Percentiles rank a stretch among this genome's conserved stretches.
Evolutionary conservation across 2,888 invertebrate genomes (phyloP).

Genomic region (Latrodectus elegans): DNA sequence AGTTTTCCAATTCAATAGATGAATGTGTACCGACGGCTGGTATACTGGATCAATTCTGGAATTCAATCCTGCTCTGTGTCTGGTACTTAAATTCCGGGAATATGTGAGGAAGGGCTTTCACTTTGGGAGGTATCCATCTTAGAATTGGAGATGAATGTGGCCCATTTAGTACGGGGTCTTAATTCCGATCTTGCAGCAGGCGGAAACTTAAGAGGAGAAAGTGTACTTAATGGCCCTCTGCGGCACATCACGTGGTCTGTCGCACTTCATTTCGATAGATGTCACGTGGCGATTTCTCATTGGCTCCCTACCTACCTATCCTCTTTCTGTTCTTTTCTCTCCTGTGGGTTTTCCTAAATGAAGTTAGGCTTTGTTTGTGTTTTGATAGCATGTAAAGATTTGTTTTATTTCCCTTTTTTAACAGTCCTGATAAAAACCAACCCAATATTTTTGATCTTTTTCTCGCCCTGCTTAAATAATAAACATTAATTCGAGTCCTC

Average conservation of each 20-base stretch:
- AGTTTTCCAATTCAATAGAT: not conserved
- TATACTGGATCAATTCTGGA: not conserved
- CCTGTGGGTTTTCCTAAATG: slow-evolving; percentile 32
- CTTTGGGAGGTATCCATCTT: slow-evolving; percentile 27
- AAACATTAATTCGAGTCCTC: no score
- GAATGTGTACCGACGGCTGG: not conserved
- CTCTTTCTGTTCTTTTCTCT: slow-evolving; percentile 10
- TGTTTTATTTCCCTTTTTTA: slow-evolving; percentile 5
- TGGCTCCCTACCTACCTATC: slow-evolving; percentile 33
- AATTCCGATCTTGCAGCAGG: slow-evolving; percentile 40
- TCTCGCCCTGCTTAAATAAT: no score
- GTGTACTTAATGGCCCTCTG: slow-evolving; percentile 61
- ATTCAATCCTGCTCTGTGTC: slow-evolving; percentile 5
- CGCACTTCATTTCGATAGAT: slow-evolving; percentile 63
- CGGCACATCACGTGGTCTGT: slow-evolving; percentile 64
- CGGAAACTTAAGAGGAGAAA: slow-evolving; percentile 19
- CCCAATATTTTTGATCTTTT: no score
- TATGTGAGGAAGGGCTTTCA: not conserved
- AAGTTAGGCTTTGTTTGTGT: slow-evolving; percentile 40
- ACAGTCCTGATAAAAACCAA: no score
- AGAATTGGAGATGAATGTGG: slow-evolving; percentile 14
- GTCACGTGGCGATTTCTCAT: slow-evolving; percentile 66
- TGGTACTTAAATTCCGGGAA: slow-evolving; percentile 12
- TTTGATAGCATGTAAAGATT: slow-evolving; percentile 12
- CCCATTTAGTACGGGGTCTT: slow-evolving; percentile 46